These are phyloP conservation scores for Popillia japonica DNA, from an alignment of 1,140 invertebrate genomes.

Conservation along the genomic window DNA sequence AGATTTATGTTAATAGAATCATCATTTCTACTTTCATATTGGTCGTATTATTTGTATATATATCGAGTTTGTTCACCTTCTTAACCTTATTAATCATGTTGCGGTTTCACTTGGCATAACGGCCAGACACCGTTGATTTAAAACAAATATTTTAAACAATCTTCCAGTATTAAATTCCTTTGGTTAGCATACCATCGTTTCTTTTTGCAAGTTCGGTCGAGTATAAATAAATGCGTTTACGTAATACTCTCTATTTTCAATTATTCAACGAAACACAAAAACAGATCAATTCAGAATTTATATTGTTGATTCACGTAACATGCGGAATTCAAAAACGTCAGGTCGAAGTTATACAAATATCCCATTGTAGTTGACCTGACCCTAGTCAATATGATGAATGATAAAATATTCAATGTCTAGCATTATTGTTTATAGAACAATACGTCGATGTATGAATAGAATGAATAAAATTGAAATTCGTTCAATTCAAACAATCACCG, in stretches of 20 bases:
- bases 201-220: no score
- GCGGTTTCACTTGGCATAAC: no score
- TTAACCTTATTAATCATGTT: no score
- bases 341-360: neutral
- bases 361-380: conserved; percentile 17
- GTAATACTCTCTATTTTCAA: conserved; percentile 3
- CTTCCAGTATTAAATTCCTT: no score
- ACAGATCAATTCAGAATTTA: neutral
- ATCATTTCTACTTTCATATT: no score
- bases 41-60: no score
- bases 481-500: no score
- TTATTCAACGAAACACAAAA: neutral
- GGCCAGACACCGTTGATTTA: no score
- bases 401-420: neutral
- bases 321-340: neutral
- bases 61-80: no score
- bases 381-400: neutral
- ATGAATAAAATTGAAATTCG: neutral
- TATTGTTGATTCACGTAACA: neutral
- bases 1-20: no score
- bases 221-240: neutral
- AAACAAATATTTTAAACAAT: no score
- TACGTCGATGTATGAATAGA: neutral
- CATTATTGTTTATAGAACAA: neutral
- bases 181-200: no score